Conservation (phyloP, 2,888 invertebrate species). For the Laspeyria flexula region DNA sequence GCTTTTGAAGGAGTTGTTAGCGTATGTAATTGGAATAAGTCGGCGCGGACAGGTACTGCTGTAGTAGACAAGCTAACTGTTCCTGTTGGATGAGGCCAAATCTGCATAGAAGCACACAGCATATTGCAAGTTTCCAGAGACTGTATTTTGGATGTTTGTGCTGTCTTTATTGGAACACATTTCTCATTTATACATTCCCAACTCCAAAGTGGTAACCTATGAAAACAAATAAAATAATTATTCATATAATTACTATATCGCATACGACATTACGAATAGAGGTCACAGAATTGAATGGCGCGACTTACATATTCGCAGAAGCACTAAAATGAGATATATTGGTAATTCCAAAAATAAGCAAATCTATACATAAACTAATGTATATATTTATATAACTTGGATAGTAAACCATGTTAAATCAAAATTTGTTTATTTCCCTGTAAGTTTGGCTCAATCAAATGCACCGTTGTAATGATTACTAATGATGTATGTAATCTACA, state of each 20-base stretch:
- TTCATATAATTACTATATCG: background rate
- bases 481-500: too few species aligned
- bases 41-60: conserved; percentile 86
- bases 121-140: conserved; percentile 90
- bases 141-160: conserved; percentile 67
- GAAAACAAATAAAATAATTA: conserved; percentile 48
- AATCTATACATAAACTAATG: conserved; percentile 13
- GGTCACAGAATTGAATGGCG: background rate
- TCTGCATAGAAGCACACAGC: conserved; percentile 88
- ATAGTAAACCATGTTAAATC: conserved; percentile 31
- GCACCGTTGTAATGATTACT: too few species aligned
- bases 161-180: conserved; percentile 85
- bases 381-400: conserved; percentile 9
- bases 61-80: conserved; percentile 87
- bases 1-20: conserved; percentile 58
- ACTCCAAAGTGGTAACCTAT: conserved; percentile 87
- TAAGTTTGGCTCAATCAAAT: background rate
- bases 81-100: conserved; percentile 92
- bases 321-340: conserved; percentile 16
- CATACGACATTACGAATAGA: too few species aligned
- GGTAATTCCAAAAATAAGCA: conserved; percentile 10
- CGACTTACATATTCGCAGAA: conserved; percentile 18
- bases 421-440: conserved; percentile 17
- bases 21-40: conserved; percentile 79
- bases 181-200: conserved; percentile 89